Conservation (phyloP, 2,797 vertebrate species). For the Fringilla coelebs region DNA sequence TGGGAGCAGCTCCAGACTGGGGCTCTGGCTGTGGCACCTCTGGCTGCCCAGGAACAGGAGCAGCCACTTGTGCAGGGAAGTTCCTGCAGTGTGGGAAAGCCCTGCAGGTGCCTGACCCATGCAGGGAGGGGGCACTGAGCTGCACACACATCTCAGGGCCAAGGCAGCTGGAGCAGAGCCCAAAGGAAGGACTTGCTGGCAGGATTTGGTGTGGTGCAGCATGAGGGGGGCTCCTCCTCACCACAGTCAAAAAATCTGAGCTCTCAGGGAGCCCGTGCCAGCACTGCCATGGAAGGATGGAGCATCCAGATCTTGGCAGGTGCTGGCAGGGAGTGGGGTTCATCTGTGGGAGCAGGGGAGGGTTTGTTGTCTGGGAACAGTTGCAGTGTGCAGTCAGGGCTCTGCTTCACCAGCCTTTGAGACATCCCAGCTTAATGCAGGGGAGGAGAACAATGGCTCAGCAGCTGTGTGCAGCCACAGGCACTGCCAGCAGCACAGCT, state of each 20-base stretch:
- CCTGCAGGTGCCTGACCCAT: background rate
- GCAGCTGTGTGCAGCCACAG: background rate
- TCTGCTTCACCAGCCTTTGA: background rate
- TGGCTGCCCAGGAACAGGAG: background rate
- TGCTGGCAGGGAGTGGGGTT: background rate
- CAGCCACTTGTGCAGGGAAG: background rate
- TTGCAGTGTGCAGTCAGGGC: background rate
- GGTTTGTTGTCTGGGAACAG: background rate
- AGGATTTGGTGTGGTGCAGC: background rate
- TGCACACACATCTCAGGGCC: background rate
- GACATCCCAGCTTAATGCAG: background rate
- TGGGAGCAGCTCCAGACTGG: fast-evolving
- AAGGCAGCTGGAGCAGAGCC: background rate
- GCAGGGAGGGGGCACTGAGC: background rate
- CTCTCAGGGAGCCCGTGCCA: background rate
- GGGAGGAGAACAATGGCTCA: background rate
- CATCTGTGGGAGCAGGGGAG: fast-evolving
- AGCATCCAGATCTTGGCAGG: background rate
- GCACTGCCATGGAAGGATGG: fast-evolving
- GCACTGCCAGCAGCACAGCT: background rate
- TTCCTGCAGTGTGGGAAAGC: background rate
- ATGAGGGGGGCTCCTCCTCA: no score
- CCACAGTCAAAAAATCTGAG: fast-evolving
- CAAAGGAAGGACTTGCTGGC: background rate
- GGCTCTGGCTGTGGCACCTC: background rate